Evolutionary conservation across 2,888 invertebrate genomes (phyloP).

Genomic region (Conus canariensis): DNA sequence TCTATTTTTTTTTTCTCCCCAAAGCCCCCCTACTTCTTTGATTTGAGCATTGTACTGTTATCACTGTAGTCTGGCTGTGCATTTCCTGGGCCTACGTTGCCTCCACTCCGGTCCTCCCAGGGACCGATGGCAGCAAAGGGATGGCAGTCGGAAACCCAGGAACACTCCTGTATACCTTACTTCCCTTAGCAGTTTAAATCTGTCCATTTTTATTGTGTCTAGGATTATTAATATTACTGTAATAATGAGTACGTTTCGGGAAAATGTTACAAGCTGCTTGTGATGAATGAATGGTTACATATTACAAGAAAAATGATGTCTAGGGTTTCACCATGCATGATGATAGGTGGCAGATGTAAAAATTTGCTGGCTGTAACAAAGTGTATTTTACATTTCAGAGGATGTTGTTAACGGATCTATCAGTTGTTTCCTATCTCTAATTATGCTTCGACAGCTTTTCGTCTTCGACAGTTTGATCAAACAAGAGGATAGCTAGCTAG

Average conservation of each 20-base stretch:
- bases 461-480: background rate
- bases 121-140: slow-evolving; percentile 43
- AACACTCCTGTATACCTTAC: background rate
- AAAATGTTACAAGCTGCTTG: slow-evolving; percentile 16
- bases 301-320: background rate
- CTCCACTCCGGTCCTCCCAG: slow-evolving; percentile 11
- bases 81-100: slow-evolving; percentile 36
- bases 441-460: background rate
- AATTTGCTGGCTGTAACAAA: background rate
- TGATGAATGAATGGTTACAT: slow-evolving; percentile 8
- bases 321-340: slow-evolving; percentile 19
- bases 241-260: background rate
- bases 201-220: slow-evolving; percentile 36
- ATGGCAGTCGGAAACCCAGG: slow-evolving; percentile 37
- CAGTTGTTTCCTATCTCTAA: background rate
- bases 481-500: background rate
- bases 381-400: background rate
- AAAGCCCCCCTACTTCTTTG: background rate
- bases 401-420: background rate
- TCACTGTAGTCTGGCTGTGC: slow-evolving; percentile 39
- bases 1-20: background rate
- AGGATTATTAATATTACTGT: slow-evolving; percentile 3
- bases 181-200: slow-evolving; percentile 15
- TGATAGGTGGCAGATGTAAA: background rate
- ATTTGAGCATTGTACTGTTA: background rate